Percentiles rank a stretch among this genome's conserved stretches.
phyloP scores from a whole-genome alignment of 2,113 vertebrate species.

The Ardeotis arabs region DNA sequence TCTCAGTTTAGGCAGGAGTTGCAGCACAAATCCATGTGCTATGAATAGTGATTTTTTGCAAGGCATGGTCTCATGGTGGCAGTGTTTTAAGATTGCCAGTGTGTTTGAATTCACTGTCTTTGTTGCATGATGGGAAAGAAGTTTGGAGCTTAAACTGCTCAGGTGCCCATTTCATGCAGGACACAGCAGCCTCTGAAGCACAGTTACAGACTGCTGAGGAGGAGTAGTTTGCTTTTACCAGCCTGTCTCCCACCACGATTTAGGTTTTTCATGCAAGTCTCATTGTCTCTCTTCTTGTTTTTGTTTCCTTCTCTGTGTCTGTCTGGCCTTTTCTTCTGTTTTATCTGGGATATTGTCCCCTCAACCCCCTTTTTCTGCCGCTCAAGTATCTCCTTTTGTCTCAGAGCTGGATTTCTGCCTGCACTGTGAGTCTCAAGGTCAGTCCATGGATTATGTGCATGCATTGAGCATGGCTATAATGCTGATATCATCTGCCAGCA shows the following conservation, averaged over 20 bases:
- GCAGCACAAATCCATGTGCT: background rate
- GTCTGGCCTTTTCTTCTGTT: constrained; percentile 47
- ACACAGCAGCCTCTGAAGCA: background rate
- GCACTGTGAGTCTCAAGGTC: constrained; percentile 91
- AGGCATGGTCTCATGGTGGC: background rate
- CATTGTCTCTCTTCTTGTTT: constrained; percentile 47
- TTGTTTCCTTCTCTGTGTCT: constrained; percentile 56
- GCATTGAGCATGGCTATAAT: background rate
- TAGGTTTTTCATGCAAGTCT: constrained; percentile 36
- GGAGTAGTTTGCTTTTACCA: constrained; percentile 5
- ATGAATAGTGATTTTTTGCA: background rate
- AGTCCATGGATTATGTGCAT: constrained; percentile 70
- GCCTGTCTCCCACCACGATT: background rate
- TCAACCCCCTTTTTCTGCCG: constrained; percentile 59
- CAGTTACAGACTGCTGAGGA: background rate
- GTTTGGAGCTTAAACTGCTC: background rate
- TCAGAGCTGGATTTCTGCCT: constrained; percentile 89
- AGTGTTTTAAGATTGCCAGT: background rate
- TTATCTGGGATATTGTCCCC: constrained; percentile 42
- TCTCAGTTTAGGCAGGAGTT: background rate
- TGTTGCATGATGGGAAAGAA: background rate
- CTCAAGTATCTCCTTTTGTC: constrained; percentile 88
- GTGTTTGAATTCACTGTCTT: background rate
- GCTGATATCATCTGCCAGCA: constrained; percentile 12
- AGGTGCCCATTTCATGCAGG: background rate